These are phyloP conservation scores for Dysmachus trigonus DNA, from an alignment of 2,888 invertebrate genomes.

Conservation along the genomic window DNA sequence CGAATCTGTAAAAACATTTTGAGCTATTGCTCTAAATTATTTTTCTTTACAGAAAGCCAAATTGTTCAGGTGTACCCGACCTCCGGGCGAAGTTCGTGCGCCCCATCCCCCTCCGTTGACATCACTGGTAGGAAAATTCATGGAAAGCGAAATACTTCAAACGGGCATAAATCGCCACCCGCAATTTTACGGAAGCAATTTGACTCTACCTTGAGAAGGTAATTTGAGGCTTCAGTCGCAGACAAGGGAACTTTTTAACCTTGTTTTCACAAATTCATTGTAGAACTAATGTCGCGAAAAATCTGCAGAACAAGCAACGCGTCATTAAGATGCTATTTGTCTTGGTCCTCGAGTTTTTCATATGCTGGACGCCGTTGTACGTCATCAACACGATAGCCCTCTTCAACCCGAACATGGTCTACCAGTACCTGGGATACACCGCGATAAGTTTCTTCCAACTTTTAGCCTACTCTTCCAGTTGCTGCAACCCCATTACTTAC, in stretches of 20 bases:
- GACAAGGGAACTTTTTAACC: not conserved
- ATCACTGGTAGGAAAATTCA: not conserved
- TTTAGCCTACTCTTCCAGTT: constrained; percentile 82
- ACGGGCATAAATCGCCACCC: constrained; percentile 9
- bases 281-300: constrained; percentile 57
- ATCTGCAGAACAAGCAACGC: constrained; percentile 61
- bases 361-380: constrained; percentile 90
- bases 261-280: not conserved
- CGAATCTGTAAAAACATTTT: not conserved
- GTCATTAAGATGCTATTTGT: constrained; percentile 90
- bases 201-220: constrained; percentile 45
- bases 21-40: not conserved
- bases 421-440: constrained; percentile 75
- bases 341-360: constrained; percentile 89
- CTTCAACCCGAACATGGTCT: constrained; percentile 76
- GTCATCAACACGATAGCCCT: constrained; percentile 79
- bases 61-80: constrained; percentile 42
- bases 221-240: not conserved
- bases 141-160: constrained; percentile 51
- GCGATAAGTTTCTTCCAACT: constrained; percentile 79
- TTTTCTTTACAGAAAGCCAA: constrained; percentile 41
- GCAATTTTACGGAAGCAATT: constrained; percentile 39
- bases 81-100: not conserved
- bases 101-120: not conserved
- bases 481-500: constrained; percentile 91